Percentiles rank a stretch among this genome's conserved stretches.
Conservation (phyloP, 2,113 vertebrate species). For the Climacteris rufus region DNA sequence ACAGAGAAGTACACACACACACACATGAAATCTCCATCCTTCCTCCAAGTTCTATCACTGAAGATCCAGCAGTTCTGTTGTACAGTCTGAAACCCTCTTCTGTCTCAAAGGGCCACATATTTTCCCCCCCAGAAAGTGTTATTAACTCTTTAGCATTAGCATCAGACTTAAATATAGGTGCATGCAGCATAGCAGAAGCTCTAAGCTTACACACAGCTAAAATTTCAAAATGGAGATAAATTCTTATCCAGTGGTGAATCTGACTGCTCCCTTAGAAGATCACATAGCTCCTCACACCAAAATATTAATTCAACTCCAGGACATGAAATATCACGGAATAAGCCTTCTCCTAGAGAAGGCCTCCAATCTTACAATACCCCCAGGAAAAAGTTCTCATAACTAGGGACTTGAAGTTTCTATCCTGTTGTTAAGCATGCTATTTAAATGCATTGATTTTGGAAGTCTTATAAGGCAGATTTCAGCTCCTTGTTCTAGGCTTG, state of each 20-base stretch:
- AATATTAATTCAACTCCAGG: background rate
- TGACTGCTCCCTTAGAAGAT: background rate
- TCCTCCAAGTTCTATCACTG: background rate
- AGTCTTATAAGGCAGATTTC: conserved; percentile 41
- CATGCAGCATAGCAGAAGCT: background rate
- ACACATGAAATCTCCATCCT: background rate
- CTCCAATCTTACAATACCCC: background rate
- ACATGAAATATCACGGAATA: background rate
- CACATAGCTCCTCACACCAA: background rate
- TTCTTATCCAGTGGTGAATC: background rate
- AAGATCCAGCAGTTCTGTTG: background rate
- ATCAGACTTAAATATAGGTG: background rate
- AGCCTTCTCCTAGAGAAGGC: background rate
- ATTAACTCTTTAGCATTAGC: background rate
- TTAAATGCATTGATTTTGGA: conserved; percentile 71
- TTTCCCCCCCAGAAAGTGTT: background rate
- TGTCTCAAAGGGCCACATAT: background rate
- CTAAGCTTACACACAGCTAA: background rate
- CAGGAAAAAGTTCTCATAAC: conserved; percentile 35
- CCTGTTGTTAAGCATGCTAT: conserved; percentile 67
- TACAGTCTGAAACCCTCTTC: background rate
- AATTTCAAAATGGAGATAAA: background rate
- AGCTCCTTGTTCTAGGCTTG: conserved; percentile 32
- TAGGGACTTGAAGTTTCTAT: conserved; percentile 1
- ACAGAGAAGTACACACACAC: background rate